A percentile compares a stretch with the other conserved stretches of the same genome.
phyloP scores from a whole-genome alignment of 2,888 invertebrate species.

The Seira ritae region DNA sequence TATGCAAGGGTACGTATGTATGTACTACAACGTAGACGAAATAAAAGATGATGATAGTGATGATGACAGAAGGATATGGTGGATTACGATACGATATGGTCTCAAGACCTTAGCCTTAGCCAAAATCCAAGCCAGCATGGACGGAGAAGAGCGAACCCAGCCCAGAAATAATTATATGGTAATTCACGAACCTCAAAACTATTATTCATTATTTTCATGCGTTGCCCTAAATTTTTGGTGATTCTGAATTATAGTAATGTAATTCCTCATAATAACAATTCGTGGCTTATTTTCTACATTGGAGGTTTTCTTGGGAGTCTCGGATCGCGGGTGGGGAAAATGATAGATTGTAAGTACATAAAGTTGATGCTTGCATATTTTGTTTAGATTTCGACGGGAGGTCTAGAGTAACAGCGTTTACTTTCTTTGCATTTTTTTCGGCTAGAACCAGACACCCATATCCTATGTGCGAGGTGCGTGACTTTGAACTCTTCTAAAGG shows the following conservation, averaged over 20 bases:
- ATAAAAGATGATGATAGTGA: background rate
- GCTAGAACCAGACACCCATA: background rate
- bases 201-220: conserved; percentile 13
- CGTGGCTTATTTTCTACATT: too few relatives aligned
- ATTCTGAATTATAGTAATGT: background rate
- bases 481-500: conserved; percentile 29
- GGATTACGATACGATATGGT: conserved; percentile 1
- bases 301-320: conserved; percentile 3
- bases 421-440: conserved; percentile 19
- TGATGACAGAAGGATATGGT: background rate
- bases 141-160: conserved; percentile 27
- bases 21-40: background rate
- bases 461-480: background rate
- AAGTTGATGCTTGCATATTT: too few relatives aligned
- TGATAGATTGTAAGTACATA: background rate
- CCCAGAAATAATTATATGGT: conserved; percentile 46
- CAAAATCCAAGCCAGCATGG: conserved; percentile 4
- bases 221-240: conserved; percentile 13
- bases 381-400: background rate
- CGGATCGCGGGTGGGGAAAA: background rate
- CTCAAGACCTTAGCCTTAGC: conserved; percentile 18
- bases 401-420: conserved; percentile 8
- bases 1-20: too few relatives aligned
- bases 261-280: too few relatives aligned
- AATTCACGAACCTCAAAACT: conserved; percentile 12